phyloP scores from a whole-genome alignment of 1,140 invertebrate genomes.

The Atta texana region DNA sequence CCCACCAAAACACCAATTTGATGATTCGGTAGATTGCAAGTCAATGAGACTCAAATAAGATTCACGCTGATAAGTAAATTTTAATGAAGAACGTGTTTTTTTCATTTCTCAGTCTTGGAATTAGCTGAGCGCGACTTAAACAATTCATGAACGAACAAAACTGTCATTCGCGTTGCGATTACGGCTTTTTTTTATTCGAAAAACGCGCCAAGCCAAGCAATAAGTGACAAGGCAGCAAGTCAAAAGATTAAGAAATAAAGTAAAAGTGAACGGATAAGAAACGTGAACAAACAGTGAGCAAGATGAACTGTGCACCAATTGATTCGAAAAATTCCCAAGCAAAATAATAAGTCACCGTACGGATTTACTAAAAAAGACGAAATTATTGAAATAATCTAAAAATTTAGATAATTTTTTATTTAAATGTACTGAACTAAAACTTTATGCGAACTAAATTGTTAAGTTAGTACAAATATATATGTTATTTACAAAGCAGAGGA shows the following conservation, averaged over 20 bases:
- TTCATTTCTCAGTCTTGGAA: background rate
- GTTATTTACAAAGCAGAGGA: too few relatives aligned
- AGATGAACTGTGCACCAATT: background rate
- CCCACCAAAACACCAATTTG: background rate
- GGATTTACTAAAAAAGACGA: too few relatives aligned
- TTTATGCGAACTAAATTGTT: too few relatives aligned
- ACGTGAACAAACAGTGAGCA: background rate
- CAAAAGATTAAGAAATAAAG: background rate
- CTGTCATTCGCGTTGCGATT: background rate
- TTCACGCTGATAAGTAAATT: too few relatives aligned
- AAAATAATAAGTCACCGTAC: too few relatives aligned
- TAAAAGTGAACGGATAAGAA: constrained; percentile 4
- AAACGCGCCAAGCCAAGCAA: background rate
- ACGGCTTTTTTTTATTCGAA: background rate
- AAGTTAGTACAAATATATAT: too few relatives aligned
- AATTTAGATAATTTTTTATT: too few relatives aligned
- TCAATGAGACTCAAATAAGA: background rate
- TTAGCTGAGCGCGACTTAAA: background rate
- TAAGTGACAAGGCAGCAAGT: background rate
- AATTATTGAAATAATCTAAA: too few relatives aligned
- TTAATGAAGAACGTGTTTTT: background rate
- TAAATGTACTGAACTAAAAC: too few relatives aligned
- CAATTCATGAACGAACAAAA: background rate
- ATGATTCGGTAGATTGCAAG: background rate
- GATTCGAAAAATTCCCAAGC: background rate